Percentiles rank a stretch among this genome's conserved stretches.
Conservation (phyloP, 2,113 vertebrate species). For the Artemisiospiza belli region DNA sequence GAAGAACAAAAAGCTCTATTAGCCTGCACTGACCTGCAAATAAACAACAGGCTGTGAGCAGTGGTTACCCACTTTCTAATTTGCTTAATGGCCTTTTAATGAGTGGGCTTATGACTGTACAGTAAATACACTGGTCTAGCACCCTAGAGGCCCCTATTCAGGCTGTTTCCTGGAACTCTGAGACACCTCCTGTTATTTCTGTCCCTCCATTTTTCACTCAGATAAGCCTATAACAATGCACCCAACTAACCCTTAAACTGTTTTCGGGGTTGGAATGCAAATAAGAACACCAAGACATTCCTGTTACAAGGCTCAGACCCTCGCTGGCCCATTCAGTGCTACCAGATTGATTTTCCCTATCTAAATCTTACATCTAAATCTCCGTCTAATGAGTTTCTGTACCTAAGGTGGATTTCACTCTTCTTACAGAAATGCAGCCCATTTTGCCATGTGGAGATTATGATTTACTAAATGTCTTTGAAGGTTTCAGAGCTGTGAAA, state of each 20-base stretch:
- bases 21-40: slow-evolving; percentile 56
- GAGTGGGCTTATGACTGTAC: slow-evolving; percentile 24
- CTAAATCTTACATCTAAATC: not conserved
- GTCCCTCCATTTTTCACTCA: not conserved
- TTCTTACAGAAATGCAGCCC: not conserved
- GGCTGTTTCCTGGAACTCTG: not conserved
- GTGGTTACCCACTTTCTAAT: slow-evolving; percentile 55
- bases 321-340: not conserved
- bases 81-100: slow-evolving; percentile 59
- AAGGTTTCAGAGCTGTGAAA: not conserved
- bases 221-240: not conserved
- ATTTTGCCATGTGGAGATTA: not conserved
- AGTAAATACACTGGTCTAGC: slow-evolving; percentile 21
- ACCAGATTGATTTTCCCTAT: not conserved
- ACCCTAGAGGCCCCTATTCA: not conserved
- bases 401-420: not conserved
- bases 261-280: not conserved
- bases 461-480: not conserved
- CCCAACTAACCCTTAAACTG: not conserved
- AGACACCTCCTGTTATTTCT: not conserved
- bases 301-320: not conserved
- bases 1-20: slow-evolving; percentile 62
- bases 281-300: not conserved
- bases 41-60: slow-evolving; percentile 60
- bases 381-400: not conserved